Conservation (phyloP, 2,797 vertebrate species). For the Tympanoctomys barrerae region DNA sequence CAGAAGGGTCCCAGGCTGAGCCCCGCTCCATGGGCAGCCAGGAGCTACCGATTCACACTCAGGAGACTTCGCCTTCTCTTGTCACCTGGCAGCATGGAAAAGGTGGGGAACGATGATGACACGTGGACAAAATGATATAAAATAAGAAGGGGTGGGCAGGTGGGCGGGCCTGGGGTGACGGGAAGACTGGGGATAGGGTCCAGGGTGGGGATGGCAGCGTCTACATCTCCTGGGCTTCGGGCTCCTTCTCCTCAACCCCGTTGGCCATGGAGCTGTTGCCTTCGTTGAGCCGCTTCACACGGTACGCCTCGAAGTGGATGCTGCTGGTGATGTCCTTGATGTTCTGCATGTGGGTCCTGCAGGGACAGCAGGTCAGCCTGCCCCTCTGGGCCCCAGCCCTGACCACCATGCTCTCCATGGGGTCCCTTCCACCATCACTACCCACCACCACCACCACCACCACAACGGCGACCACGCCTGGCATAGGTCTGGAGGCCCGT, state of each 20-base stretch:
- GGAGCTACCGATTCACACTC: background rate
- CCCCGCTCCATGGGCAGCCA: background rate
- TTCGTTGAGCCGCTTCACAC: constrained; percentile 96
- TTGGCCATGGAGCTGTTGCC: constrained; percentile 89
- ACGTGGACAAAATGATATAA: constrained; percentile 82
- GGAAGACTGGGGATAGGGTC: constrained; percentile 72
- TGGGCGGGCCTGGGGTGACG: constrained; percentile 59
- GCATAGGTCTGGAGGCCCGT: rapidly evolving
- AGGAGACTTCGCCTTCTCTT: constrained; percentile 28
- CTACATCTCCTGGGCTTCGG: constrained; percentile 95
- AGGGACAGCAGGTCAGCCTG: background rate
- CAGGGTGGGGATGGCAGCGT: constrained; percentile 46
- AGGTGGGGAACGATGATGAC: constrained; percentile 69
- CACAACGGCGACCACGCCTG: background rate
- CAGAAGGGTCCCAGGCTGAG: background rate
- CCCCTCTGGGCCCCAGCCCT: rapidly evolving
- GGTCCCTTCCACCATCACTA: no score
- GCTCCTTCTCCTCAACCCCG: constrained; percentile 93
- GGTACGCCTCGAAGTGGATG: constrained; percentile 98
- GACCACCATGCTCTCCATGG: background rate
- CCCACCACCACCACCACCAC: background rate
- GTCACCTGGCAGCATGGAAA: constrained; percentile 78
- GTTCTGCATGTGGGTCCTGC: constrained; percentile 99
- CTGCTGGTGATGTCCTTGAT: constrained; percentile 98
- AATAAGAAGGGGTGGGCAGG: constrained; percentile 67